Conservation (phyloP, 2,888 invertebrate genomes). For the Drosophila ustulata region DNA sequence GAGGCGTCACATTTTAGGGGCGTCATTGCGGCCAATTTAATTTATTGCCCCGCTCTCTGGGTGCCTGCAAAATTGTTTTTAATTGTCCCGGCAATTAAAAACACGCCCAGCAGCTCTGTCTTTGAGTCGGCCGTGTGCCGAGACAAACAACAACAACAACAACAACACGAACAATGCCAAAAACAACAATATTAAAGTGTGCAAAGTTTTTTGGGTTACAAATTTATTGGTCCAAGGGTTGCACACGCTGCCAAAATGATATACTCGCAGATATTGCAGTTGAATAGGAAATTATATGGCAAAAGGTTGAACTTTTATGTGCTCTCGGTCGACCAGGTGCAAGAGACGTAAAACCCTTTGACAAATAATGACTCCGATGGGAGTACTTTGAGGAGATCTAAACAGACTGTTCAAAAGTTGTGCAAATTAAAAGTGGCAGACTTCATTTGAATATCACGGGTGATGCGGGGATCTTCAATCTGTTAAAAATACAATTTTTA, state of each 20-base stretch:
- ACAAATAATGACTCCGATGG: not conserved
- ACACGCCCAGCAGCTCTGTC: slow-evolving; percentile 62
- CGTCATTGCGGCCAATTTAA: slow-evolving; percentile 75
- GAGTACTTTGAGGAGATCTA: not conserved
- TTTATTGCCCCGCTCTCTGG: slow-evolving; percentile 69
- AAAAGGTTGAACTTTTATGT: not conserved
- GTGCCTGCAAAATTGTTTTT: slow-evolving; percentile 77
- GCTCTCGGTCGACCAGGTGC: not conserved
- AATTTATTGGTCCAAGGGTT: slow-evolving; percentile 44
- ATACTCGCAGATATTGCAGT: slow-evolving; percentile 10
- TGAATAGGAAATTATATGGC: slow-evolving; percentile 7
- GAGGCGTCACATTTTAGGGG: slow-evolving; percentile 54
- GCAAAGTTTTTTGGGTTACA: slow-evolving; percentile 33
- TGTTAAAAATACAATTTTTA: not conserved
- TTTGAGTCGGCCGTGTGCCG: slow-evolving; percentile 33
- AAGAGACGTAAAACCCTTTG: not conserved
- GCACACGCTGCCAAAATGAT: slow-evolving; percentile 1
- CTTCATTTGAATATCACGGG: not conserved
- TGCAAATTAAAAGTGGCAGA: not conserved
- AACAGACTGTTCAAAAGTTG: not conserved
- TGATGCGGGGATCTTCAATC: not conserved
- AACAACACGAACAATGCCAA: slow-evolving; percentile 15
- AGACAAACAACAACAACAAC: slow-evolving; percentile 45
- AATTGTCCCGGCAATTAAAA: slow-evolving; percentile 77
- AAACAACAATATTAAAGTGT: slow-evolving; percentile 42